Percentiles rank a stretch among this genome's conserved stretches.
phyloP scores from a whole-genome alignment of 2,888 invertebrate species.

The Euzetes globulus region DNA sequence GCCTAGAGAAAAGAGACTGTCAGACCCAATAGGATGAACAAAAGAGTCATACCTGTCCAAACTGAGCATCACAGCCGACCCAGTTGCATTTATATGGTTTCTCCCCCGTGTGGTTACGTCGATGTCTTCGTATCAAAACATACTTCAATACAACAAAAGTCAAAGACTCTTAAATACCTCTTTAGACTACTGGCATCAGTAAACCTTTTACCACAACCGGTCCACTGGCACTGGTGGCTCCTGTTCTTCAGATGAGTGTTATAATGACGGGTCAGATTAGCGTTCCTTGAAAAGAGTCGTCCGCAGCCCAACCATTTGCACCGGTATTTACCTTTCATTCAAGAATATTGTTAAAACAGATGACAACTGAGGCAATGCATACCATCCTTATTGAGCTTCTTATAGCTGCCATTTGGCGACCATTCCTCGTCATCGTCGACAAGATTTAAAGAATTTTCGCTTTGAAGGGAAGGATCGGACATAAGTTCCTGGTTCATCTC shows the following conservation, averaged over 20 bases:
- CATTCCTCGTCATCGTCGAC: neutral
- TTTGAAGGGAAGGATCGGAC: neutral
- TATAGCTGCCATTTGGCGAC: neutral
- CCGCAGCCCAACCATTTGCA: slow-evolving; percentile 1
- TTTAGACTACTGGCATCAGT: neutral
- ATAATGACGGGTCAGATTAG: slow-evolving; percentile 6
- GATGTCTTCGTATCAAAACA: slow-evolving; percentile 3
- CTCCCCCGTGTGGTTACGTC: neutral
- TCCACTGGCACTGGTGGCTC: slow-evolving; percentile 10
- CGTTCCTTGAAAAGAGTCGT: neutral
- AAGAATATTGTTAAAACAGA: neutral
- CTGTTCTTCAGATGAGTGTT: slow-evolving; percentile 4
- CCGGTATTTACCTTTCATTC: neutral
- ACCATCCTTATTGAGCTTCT: neutral
- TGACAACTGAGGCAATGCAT: neutral
- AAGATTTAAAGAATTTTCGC: neutral
- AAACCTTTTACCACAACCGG: neutral
- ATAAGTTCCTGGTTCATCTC: slow-evolving; percentile 6
- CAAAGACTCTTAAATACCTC: neutral
- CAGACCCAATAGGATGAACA: neutral
- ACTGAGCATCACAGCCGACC: neutral
- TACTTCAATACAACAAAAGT: neutral
- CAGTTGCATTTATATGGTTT: slow-evolving; percentile 3
- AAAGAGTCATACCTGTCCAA: neutral
- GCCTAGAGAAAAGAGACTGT: neutral